Evolutionary conservation across 2,888 invertebrate species (phyloP).

Genomic region (Cosmia pyralina): DNA sequence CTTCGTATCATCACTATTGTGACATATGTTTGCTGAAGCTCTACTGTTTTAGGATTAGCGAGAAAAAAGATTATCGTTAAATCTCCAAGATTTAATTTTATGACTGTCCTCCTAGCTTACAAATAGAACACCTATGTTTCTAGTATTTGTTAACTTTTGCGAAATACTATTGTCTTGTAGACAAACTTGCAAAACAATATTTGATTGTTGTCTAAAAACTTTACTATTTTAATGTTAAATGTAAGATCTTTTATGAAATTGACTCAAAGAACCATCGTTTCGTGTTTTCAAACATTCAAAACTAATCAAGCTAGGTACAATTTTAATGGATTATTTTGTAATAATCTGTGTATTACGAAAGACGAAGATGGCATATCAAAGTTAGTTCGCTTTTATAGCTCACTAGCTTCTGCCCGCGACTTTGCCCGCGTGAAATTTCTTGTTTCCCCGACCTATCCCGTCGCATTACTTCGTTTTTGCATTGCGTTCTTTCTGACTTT

Average conservation of each 20-base stretch:
- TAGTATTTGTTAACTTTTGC: slow-evolving; percentile 27
- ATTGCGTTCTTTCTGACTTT: too few species aligned
- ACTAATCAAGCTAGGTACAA: background rate
- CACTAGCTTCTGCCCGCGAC: background rate
- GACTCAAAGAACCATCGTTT: background rate
- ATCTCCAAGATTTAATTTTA: slow-evolving; percentile 48
- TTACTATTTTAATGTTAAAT: background rate
- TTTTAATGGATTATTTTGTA: slow-evolving; percentile 14
- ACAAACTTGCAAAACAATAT: slow-evolving; percentile 21
- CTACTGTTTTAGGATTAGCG: slow-evolving; percentile 54
- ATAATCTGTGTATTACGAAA: slow-evolving; percentile 6
- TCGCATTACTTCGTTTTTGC: too few species aligned
- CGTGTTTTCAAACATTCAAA: background rate
- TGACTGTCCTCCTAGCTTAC: background rate
- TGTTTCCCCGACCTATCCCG: too few species aligned
- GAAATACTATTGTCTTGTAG: slow-evolving; percentile 24
- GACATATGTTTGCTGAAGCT: slow-evolving; percentile 74
- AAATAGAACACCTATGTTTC: slow-evolving; percentile 15
- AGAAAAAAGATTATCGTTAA: slow-evolving; percentile 58
- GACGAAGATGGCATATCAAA: slow-evolving; percentile 3
- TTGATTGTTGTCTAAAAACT: slow-evolving; percentile 5
- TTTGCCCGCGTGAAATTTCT: too few species aligned
- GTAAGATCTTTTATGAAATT: slow-evolving; percentile 1
- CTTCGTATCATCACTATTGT: slow-evolving; percentile 71
- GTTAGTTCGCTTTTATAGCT: slow-evolving; percentile 23